Percentiles rank a stretch among this genome's conserved stretches.
phyloP scores from a whole-genome alignment of 2,888 invertebrate species.

The Lithophane semibrunnea region DNA sequence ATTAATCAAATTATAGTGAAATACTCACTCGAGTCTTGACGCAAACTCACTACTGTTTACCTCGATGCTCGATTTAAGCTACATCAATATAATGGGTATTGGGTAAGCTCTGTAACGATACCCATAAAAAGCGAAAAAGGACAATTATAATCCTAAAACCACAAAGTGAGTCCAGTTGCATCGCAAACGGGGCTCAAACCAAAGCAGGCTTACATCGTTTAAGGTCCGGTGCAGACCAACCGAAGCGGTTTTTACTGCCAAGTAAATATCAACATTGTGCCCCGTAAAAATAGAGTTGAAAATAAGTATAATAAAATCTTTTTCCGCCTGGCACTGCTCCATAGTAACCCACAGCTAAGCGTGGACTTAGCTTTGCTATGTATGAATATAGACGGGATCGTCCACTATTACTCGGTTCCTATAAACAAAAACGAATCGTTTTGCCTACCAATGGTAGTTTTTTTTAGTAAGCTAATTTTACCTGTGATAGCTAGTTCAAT shows the following conservation, averaged over 20 bases:
- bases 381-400: neutral
- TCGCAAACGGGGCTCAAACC: neutral
- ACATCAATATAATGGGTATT: neutral
- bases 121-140: neutral
- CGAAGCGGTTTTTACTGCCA: neutral
- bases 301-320: neutral
- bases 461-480: no score
- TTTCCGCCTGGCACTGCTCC: neutral
- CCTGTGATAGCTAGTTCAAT: no score
- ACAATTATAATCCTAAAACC: neutral
- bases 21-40: neutral
- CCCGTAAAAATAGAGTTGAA: neutral
- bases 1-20: neutral
- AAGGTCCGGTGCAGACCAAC: neutral
- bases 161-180: constrained; percentile 1
- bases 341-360: no score
- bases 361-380: no score
- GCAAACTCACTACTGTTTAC: neutral
- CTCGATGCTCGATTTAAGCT: no score
- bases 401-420: no score
- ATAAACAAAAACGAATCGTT: no score
- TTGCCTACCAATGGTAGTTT: no score
- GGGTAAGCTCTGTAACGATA: neutral
- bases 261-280: neutral
- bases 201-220: constrained; percentile 4